Evolutionary conservation across 2,888 invertebrate species (phyloP).

Genomic region (Eupeodes latifasciatus): DNA sequence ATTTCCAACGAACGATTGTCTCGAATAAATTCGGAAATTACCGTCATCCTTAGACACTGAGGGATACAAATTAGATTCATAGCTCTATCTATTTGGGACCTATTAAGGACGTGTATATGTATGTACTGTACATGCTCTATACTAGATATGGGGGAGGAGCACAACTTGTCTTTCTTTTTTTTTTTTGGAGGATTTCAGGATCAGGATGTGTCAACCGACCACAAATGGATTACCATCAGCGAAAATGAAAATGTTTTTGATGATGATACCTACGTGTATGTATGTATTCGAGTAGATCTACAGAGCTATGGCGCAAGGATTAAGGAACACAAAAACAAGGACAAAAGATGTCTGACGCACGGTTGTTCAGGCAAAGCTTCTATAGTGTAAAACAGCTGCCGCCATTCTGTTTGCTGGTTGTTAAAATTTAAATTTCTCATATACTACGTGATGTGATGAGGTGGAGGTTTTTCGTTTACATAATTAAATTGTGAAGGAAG

Average conservation of each 20-base stretch:
- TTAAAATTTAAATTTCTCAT: slow-evolving; percentile 10
- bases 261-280: slow-evolving; percentile 27
- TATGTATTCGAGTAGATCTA: neutral
- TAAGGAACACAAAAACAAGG: slow-evolving; percentile 58
- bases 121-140: neutral
- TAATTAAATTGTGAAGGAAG: slow-evolving; percentile 57
- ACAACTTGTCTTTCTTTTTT: neutral
- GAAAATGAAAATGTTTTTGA: slow-evolving; percentile 59
- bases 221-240: slow-evolving; percentile 74
- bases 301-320: slow-evolving; percentile 50
- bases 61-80: slow-evolving; percentile 76
- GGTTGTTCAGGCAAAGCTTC: slow-evolving; percentile 5
- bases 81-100: slow-evolving; percentile 72
- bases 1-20: slow-evolving; percentile 75
- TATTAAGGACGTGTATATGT: slow-evolving; percentile 56
- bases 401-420: slow-evolving; percentile 58
- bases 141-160: slow-evolving; percentile 6
- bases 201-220: slow-evolving; percentile 70
- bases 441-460: neutral
- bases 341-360: slow-evolving; percentile 55
- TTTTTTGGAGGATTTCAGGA: slow-evolving; percentile 44
- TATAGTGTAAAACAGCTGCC: slow-evolving; percentile 62
- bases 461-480: slow-evolving; percentile 66
- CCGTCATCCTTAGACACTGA: slow-evolving; percentile 71
- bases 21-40: slow-evolving; percentile 76